A percentile compares a stretch with the other conserved stretches of the same genome.
These are phyloP conservation scores for Pseudomugil tenellus DNA, from an alignment of 2,797 vertebrate genomes.

Conservation along the genomic window DNA sequence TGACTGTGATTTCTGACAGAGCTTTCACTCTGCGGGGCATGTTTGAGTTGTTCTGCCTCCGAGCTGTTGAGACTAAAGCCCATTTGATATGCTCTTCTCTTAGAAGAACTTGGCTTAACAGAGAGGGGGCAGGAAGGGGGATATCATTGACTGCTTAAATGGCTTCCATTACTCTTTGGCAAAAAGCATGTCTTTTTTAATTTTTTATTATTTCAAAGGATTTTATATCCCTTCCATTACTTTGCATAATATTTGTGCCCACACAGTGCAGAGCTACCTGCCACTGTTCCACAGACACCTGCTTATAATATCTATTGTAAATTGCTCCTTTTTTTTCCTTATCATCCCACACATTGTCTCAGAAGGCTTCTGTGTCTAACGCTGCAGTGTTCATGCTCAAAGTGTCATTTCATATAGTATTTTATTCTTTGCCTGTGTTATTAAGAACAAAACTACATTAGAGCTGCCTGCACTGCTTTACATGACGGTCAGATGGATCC, in stretches of 20 bases:
- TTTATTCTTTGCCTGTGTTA: slow-evolving; percentile 63
- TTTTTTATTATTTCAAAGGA: slow-evolving; percentile 59
- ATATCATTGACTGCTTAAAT: slow-evolving; percentile 84
- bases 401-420: slow-evolving; percentile 66
- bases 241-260: slow-evolving; percentile 74
- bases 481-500: slow-evolving; percentile 44
- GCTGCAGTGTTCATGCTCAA: slow-evolving; percentile 70
- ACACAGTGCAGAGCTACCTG: slow-evolving; percentile 68
- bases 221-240: slow-evolving; percentile 69
- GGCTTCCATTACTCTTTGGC: slow-evolving; percentile 83
- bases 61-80: slow-evolving; percentile 77
- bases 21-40: slow-evolving; percentile 72
- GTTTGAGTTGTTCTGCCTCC: slow-evolving; percentile 74
- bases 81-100: slow-evolving; percentile 77
- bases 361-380: slow-evolving; percentile 75
- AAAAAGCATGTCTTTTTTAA: slow-evolving; percentile 79
- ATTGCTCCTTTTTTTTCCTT: slow-evolving; percentile 61
- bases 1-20: slow-evolving; percentile 70
- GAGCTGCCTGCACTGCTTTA: slow-evolving; percentile 58
- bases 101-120: slow-evolving; percentile 74
- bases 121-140: slow-evolving; percentile 77
- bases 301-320: slow-evolving; percentile 65
- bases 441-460: slow-evolving; percentile 42
- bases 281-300: slow-evolving; percentile 64
- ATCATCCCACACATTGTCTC: slow-evolving; percentile 81